phyloP scores from a whole-genome alignment of 2,797 vertebrate species.

The Rhinichthys osculus region DNA sequence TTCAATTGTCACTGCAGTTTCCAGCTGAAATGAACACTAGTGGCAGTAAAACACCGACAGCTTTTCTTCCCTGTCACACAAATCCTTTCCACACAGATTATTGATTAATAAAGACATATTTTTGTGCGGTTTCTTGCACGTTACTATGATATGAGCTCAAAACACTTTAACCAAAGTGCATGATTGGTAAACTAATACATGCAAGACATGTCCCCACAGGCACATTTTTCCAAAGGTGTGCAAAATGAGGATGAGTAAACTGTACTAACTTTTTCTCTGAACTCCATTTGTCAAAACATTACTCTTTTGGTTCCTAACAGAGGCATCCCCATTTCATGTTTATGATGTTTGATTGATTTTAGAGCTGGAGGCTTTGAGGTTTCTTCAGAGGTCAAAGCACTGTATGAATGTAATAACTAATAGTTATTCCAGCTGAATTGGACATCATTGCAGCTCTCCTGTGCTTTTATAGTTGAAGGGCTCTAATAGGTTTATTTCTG shows the following conservation, averaged over 20 bases:
- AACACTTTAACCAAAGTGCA: background rate
- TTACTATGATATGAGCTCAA: background rate
- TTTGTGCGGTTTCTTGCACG: too few relatives aligned
- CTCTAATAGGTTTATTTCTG: slow-evolving; percentile 31
- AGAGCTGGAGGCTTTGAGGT: slow-evolving; percentile 16
- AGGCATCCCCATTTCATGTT: background rate
- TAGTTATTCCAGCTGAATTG: slow-evolving; percentile 17
- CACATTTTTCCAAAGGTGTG: background rate
- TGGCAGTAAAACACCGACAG: too few relatives aligned
- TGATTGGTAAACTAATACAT: background rate
- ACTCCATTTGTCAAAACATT: background rate
- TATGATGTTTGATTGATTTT: slow-evolving; percentile 1
- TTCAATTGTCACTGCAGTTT: too few relatives aligned
- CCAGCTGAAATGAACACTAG: too few relatives aligned
- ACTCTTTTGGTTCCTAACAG: background rate
- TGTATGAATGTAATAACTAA: background rate
- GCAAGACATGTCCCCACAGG: background rate
- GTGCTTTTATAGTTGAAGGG: slow-evolving; percentile 13
- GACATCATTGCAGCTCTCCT: slow-evolving; percentile 35
- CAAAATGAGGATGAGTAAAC: background rate
- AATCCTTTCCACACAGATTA: too few relatives aligned
- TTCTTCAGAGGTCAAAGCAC: slow-evolving; percentile 22
- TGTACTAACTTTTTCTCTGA: too few relatives aligned
- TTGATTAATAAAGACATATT: too few relatives aligned
- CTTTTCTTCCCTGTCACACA: too few relatives aligned